Percentiles rank a stretch among this genome's conserved stretches.
phyloP scores from a whole-genome alignment of 2,113 vertebrate genomes.

The Ophthalmolycus amberensis region DNA sequence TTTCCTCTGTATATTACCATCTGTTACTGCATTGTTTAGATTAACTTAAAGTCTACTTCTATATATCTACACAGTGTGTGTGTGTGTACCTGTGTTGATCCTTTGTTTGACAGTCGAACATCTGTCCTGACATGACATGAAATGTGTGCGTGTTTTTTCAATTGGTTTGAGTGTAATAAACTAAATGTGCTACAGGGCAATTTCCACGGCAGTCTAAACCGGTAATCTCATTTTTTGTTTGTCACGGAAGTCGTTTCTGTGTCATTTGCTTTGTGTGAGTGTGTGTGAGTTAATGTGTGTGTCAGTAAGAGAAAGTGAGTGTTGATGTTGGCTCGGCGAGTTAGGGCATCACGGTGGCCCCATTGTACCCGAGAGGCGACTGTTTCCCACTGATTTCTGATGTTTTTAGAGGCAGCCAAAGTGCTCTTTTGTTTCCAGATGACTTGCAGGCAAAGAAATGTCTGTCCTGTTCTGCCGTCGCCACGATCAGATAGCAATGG shows the following conservation, averaged over 20 bases:
- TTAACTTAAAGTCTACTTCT: not conserved
- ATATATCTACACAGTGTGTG: not conserved
- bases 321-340: slow-evolving; percentile 16
- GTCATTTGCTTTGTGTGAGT: not conserved
- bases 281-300: not conserved
- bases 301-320: not conserved
- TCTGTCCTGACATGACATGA: slow-evolving; percentile 15
- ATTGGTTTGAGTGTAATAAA: slow-evolving; percentile 24
- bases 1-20: not conserved
- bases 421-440: slow-evolving; percentile 70
- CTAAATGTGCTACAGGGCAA: not conserved
- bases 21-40: slow-evolving; percentile 7
- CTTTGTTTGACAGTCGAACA: slow-evolving; percentile 2
- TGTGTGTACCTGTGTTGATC: slow-evolving; percentile 6
- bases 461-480: slow-evolving; percentile 48
- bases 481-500: slow-evolving; percentile 40
- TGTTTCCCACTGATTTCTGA: slow-evolving; percentile 50
- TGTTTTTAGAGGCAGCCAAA: slow-evolving; percentile 46
- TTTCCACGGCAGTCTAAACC: slow-evolving; percentile 21
- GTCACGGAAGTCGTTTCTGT: not conserved
- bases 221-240: slow-evolving; percentile 14
- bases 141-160: not conserved
- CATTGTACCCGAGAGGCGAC: slow-evolving; percentile 21
- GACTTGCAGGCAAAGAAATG: slow-evolving; percentile 58
- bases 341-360: slow-evolving; percentile 4